Percentiles rank a stretch among this genome's conserved stretches.
phyloP scores from a whole-genome alignment of 2,888 invertebrate species.

The Gymnosoma rotundatum region DNA sequence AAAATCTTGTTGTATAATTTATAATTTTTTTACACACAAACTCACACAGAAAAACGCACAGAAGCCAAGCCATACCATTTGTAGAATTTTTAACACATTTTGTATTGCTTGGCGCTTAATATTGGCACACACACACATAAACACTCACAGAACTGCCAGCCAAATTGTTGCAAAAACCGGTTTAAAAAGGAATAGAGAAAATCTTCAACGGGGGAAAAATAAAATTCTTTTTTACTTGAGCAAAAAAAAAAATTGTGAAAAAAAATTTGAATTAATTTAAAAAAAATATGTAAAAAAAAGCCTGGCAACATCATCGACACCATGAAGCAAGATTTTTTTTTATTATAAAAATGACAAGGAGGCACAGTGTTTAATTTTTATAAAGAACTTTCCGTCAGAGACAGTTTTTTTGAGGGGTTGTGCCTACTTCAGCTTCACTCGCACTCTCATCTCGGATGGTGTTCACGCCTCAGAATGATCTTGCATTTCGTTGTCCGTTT shows the following conservation, averaged over 20 bases:
- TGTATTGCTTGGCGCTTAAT: conserved; percentile 54
- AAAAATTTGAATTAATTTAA: conserved; percentile 43
- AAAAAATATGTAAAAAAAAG: conserved; percentile 23
- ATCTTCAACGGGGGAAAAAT: conserved; percentile 40
- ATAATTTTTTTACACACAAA: conserved; percentile 14
- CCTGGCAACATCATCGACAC: conserved; percentile 20
- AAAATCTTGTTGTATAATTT: conserved; percentile 43
- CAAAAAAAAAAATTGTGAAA: neutral
- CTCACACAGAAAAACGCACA: neutral
- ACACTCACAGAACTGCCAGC: neutral
- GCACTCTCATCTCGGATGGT: too few relatives aligned
- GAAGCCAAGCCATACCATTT: neutral
- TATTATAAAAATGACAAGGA: neutral
- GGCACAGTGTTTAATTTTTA: neutral
- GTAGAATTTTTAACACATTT: conserved; percentile 33
- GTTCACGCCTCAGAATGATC: too few relatives aligned
- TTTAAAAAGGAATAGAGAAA: conserved; percentile 23
- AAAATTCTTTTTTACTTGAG: conserved; percentile 29
- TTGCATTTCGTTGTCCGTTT: too few relatives aligned
- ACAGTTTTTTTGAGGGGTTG: too few relatives aligned
- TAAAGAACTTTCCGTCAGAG: too few relatives aligned
- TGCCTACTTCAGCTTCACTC: too few relatives aligned
- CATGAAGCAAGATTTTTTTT: neutral
- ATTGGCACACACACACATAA: conserved; percentile 2
- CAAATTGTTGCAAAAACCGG: neutral